Conservation (phyloP, 2,888 invertebrate genomes). For the Mamestra brassicae region DNA sequence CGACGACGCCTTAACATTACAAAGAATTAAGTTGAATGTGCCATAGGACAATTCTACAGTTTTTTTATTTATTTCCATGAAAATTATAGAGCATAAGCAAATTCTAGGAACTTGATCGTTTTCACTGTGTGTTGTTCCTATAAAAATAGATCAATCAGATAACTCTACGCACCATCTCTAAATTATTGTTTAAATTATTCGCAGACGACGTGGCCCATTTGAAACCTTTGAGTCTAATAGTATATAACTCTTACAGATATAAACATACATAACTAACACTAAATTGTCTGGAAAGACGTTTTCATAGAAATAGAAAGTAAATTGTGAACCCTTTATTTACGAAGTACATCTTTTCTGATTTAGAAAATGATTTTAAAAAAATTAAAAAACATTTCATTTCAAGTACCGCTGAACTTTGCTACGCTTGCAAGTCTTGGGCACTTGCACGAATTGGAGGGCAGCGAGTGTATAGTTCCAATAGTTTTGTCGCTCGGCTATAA, state of each 20-base stretch:
- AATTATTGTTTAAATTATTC: constrained; percentile 46
- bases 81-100: background rate
- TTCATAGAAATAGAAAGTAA: constrained; percentile 24
- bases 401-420: background rate
- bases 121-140: background rate
- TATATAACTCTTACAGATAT: constrained; percentile 22
- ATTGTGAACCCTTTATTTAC: background rate
- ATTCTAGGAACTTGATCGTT: background rate
- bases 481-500: too few relatives aligned
- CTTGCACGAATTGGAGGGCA: too few relatives aligned
- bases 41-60: too few relatives aligned
- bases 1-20: too few relatives aligned
- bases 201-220: constrained; percentile 37
- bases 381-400: too few relatives aligned
- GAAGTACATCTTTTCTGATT: background rate
- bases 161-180: constrained; percentile 7
- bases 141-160: constrained; percentile 31
- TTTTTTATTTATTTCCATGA: too few relatives aligned
- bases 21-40: too few relatives aligned
- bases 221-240: constrained; percentile 32
- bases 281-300: constrained; percentile 39
- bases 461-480: too few relatives aligned
- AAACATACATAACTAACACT: constrained; percentile 42
- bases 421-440: too few relatives aligned
- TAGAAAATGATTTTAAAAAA: background rate